Percentiles rank a stretch among this genome's conserved stretches.
Conservation (phyloP, 2,888 invertebrate species). For the Eilema sororculum region DNA sequence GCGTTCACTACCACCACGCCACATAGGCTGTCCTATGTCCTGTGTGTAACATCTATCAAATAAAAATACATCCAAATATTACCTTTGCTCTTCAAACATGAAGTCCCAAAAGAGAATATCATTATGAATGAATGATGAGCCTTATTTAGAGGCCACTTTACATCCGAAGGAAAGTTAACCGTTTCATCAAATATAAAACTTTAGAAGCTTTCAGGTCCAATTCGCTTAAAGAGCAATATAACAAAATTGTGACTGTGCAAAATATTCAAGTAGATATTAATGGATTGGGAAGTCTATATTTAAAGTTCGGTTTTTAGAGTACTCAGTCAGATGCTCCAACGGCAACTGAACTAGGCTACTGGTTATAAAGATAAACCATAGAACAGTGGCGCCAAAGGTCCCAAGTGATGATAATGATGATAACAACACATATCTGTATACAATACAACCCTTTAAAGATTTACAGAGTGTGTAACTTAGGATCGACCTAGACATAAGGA, state of each 20-base stretch:
- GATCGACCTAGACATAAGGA: too few species aligned
- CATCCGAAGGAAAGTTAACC: conserved; percentile 25
- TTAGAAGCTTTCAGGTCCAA: conserved; percentile 28
- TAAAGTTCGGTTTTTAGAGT: too few species aligned
- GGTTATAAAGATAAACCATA: too few species aligned
- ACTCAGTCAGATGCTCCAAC: too few species aligned
- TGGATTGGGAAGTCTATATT: not conserved
- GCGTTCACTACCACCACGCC: too few species aligned
- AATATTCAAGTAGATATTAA: not conserved
- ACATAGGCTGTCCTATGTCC: too few species aligned
- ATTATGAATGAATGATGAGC: conserved; percentile 42
- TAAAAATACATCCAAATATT: not conserved
- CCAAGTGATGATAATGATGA: too few species aligned
- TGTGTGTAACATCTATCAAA: not conserved
- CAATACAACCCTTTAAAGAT: too few species aligned
- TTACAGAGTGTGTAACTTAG: too few species aligned
- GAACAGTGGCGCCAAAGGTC: too few species aligned
- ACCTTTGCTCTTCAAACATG: not conserved
- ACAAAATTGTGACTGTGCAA: not conserved
- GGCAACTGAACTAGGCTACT: too few species aligned
- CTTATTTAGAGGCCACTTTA: conserved; percentile 31
- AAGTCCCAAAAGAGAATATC: conserved; percentile 33
- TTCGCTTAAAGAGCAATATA: conserved; percentile 13
- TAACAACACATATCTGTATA: too few species aligned
- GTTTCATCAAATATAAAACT: conserved; percentile 37